Percentiles rank a stretch among this genome's conserved stretches.
Conservation (phyloP, 1,140 invertebrate species). For the Sminthurides bifidus region DNA sequence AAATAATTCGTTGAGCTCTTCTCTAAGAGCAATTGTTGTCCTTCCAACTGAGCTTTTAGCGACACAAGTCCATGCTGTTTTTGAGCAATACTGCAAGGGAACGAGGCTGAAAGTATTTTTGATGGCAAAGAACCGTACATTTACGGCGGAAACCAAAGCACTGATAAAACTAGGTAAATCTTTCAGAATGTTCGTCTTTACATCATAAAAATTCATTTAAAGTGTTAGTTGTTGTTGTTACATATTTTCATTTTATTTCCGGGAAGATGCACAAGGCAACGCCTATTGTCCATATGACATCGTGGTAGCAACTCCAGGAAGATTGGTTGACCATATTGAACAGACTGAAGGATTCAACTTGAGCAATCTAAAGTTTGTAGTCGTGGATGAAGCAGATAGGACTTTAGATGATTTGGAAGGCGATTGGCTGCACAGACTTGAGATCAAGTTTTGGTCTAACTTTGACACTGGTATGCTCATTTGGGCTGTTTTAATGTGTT, state of each 20-base stretch:
- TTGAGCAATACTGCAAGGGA: constrained; percentile 56
- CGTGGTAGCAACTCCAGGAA: constrained; percentile 82
- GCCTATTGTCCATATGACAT: constrained; percentile 50
- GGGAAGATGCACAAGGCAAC: constrained; percentile 18
- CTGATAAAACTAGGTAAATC: constrained; percentile 54
- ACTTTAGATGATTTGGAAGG: constrained; percentile 81
- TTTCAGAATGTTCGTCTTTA: constrained; percentile 2
- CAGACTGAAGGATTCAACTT: constrained; percentile 76
- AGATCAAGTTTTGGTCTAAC: constrained; percentile 31
- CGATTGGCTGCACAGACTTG: constrained; percentile 69
- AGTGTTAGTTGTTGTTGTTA: constrained; percentile 19
- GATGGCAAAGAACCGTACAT: constrained; percentile 56
- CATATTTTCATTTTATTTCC: background rate
- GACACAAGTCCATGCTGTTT: constrained; percentile 72
- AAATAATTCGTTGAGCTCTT: constrained; percentile 38
- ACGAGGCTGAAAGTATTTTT: constrained; percentile 61
- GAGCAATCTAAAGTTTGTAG: constrained; percentile 63
- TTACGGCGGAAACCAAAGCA: constrained; percentile 61
- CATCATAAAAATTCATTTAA: constrained; percentile 34
- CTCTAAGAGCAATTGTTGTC: constrained; percentile 72
- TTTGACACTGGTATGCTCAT: constrained; percentile 13
- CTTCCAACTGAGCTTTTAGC: constrained; percentile 86
- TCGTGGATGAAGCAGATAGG: constrained; percentile 89
- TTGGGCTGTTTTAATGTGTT: background rate
- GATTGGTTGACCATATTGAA: constrained; percentile 82